phyloP scores from a whole-genome alignment of 30 jellyfish, hydroid and myxozoan species.

The Sanderia malayensis region DNA sequence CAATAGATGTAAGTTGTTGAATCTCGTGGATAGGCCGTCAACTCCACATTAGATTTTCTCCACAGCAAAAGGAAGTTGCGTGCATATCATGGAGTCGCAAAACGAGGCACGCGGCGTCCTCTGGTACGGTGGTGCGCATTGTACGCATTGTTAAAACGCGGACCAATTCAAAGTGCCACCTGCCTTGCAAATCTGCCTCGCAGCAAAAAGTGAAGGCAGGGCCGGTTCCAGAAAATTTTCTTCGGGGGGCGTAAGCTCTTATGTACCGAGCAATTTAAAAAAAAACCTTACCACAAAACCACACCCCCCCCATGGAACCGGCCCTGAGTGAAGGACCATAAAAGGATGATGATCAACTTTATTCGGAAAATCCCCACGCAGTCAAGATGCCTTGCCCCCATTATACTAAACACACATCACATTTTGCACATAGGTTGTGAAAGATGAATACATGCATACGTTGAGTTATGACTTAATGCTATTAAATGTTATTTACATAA shows the following conservation, averaged over 20 bases:
- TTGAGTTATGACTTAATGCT: too few species aligned
- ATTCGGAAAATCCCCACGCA: too few species aligned
- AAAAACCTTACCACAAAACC: background rate
- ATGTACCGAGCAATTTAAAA: background rate
- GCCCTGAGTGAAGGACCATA: background rate
- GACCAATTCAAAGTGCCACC: constrained; percentile 7
- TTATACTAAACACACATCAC: too few species aligned
- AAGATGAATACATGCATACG: too few species aligned
- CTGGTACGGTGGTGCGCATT: constrained; percentile 20
- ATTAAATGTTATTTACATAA: too few species aligned
- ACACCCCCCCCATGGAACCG: background rate
- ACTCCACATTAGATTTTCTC: constrained; percentile 39
- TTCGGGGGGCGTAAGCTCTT: too few species aligned
- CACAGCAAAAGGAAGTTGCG: constrained; percentile 37
- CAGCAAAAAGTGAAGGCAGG: background rate
- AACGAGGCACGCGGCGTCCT: constrained; percentile 83
- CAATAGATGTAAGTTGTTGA: background rate
- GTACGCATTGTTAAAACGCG: constrained; percentile 44
- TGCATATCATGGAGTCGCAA: constrained; percentile 43
- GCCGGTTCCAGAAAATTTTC: too few species aligned
- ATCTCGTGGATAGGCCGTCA: background rate
- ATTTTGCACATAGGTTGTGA: too few species aligned
- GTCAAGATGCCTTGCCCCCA: too few species aligned
- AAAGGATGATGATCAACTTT: too few species aligned
- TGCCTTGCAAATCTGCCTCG: background rate